These are phyloP conservation scores for Bibio marci DNA, from an alignment of 2,888 invertebrate species.

Conservation along the genomic window DNA sequence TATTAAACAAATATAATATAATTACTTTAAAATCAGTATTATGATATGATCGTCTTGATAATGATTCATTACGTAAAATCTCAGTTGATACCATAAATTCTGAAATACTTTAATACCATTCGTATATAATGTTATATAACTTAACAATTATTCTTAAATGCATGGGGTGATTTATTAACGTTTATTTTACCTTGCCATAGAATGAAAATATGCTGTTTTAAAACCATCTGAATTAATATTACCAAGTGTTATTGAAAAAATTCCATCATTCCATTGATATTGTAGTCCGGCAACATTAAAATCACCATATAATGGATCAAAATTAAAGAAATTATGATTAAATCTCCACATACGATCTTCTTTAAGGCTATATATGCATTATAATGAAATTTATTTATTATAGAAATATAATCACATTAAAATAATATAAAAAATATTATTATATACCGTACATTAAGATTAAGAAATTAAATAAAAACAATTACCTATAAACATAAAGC, in stretches of 20 bases:
- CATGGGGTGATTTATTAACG: too few species aligned
- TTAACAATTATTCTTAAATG: too few species aligned
- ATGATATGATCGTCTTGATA: slow-evolving; percentile 34
- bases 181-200: not conserved
- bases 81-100: slow-evolving; percentile 54
- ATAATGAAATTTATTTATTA: too few species aligned
- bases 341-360: slow-evolving; percentile 50
- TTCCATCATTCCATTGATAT: slow-evolving; percentile 67
- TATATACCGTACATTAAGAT: not conserved
- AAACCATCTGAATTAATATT: slow-evolving; percentile 33
- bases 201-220: slow-evolving; percentile 24
- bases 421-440: too few species aligned
- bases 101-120: slow-evolving; percentile 38
- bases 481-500: slow-evolving; percentile 18
- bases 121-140: too few species aligned
- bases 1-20: not conserved
- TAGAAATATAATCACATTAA: too few species aligned
- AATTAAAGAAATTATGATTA: slow-evolving; percentile 55
- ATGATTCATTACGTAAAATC: slow-evolving; percentile 35
- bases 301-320: slow-evolving; percentile 51
- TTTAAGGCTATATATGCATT: slow-evolving; percentile 40
- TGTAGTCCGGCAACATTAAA: slow-evolving; percentile 45
- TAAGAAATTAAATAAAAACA: slow-evolving; percentile 31
- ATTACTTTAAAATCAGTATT: slow-evolving; percentile 35
- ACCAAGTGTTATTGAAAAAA: slow-evolving; percentile 53